Conservation (phyloP, 2,113 vertebrate genomes). For the Madoqua kirkii region DNA sequence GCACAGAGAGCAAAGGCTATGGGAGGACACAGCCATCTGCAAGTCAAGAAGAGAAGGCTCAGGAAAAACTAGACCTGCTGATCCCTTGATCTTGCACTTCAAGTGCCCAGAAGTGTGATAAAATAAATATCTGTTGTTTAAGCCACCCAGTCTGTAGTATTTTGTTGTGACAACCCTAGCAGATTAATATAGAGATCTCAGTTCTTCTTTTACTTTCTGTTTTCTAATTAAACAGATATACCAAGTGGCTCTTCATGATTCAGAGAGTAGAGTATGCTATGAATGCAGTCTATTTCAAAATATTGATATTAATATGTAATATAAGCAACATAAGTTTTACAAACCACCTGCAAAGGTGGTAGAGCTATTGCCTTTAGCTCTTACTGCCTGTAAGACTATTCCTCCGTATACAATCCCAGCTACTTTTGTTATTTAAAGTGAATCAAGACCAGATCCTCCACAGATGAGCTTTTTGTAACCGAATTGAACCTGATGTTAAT, state of each 20-base stretch:
- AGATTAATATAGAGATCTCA: not conserved
- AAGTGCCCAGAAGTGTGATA: not conserved
- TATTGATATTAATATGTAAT: not conserved
- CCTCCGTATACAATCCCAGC: not conserved
- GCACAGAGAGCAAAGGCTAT: not conserved
- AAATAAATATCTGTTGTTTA: not conserved
- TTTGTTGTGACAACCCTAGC: not conserved
- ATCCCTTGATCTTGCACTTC: not conserved
- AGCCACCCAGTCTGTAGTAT: not conserved
- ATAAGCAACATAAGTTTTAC: not conserved
- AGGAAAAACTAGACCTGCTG: not conserved
- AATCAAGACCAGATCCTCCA: not conserved
- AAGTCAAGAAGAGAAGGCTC: not conserved
- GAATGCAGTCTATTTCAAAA: not conserved
- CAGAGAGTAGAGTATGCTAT: not conserved
- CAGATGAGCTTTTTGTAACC: accelerated
- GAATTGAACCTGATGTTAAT: not conserved
- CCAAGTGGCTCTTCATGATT: not conserved
- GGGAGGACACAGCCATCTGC: not conserved
- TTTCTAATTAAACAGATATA: not conserved
- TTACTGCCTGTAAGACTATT: not conserved
- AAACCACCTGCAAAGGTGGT: not conserved
- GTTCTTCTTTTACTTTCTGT: not conserved
- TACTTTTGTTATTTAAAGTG: not conserved
- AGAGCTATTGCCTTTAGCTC: not conserved